Conservation (phyloP, 2,888 invertebrate genomes). For the Phragmatobia fuliginosa region DNA sequence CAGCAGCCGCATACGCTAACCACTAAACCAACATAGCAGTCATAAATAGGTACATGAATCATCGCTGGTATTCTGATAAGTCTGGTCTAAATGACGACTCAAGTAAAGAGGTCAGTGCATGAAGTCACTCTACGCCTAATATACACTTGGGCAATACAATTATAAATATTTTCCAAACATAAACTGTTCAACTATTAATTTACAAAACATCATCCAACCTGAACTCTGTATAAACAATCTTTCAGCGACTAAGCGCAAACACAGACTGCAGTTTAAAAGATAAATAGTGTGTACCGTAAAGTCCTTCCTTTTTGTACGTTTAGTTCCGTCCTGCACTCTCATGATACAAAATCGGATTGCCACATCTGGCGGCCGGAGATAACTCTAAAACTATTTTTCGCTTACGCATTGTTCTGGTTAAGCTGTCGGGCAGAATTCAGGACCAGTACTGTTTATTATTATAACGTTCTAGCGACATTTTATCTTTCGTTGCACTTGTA, state of each 20-base stretch:
- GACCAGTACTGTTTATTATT: slow-evolving; percentile 10
- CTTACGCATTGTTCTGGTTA: slow-evolving; percentile 46
- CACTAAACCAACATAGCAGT: too few relatives aligned
- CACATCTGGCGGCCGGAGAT: slow-evolving; percentile 59
- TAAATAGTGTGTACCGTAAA: slow-evolving; percentile 11
- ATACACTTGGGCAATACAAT: background rate
- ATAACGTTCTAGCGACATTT: background rate
- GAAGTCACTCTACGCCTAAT: background rate
- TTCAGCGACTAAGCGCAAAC: slow-evolving; percentile 2
- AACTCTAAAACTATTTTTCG: slow-evolving; percentile 52
- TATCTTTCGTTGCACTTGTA: background rate
- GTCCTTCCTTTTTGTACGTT: slow-evolving; percentile 23
- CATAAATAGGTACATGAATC: background rate
- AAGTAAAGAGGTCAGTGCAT: background rate
- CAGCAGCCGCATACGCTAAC: too few relatives aligned
- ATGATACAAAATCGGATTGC: slow-evolving; percentile 58
- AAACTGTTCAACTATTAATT: background rate
- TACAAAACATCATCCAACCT: background rate
- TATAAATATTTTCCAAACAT: background rate
- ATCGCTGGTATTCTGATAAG: background rate
- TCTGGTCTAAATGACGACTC: background rate
- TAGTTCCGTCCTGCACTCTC: slow-evolving; percentile 25
- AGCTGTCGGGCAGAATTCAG: slow-evolving; percentile 17
- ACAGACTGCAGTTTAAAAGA: slow-evolving; percentile 19
- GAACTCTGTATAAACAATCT: background rate